Percentiles rank a stretch among this genome's conserved stretches.
Evolutionary conservation across 2,888 invertebrate species (phyloP).

Genomic region (Mycogona germanica): DNA sequence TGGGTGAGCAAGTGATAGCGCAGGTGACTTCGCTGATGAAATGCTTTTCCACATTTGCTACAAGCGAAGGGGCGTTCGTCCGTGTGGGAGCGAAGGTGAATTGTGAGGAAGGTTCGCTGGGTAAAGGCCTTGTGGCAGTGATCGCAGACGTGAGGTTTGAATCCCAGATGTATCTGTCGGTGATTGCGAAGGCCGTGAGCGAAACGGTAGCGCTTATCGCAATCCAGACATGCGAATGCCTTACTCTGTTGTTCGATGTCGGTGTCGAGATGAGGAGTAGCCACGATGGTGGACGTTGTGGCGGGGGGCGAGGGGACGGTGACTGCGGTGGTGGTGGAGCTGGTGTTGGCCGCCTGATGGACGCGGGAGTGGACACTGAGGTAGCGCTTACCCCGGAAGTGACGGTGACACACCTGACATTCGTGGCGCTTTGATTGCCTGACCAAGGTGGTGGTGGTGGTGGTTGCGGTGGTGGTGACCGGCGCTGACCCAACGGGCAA

Average conservation of each 20-base stretch:
- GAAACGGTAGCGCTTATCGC: background rate
- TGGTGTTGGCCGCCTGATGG: too few relatives aligned
- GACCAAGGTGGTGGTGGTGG: too few relatives aligned
- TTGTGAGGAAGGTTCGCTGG: constrained; percentile 26
- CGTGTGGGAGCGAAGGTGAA: constrained; percentile 30
- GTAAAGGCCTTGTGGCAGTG: constrained; percentile 17
- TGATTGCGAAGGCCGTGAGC: background rate
- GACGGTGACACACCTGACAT: too few relatives aligned
- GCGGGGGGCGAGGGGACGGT: too few relatives aligned
- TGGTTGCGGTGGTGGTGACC: too few relatives aligned
- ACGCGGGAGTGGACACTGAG: too few relatives aligned
- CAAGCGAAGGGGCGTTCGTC: constrained; percentile 26
- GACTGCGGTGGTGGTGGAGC: too few relatives aligned
- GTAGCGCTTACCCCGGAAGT: too few relatives aligned
- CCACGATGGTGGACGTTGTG: too few relatives aligned
- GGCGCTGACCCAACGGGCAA: too few relatives aligned
- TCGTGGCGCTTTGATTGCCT: too few relatives aligned
- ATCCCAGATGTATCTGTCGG: background rate
- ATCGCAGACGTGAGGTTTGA: constrained; percentile 14
- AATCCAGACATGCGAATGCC: background rate
- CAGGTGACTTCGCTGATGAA: constrained; percentile 21
- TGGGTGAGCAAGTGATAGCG: constrained; percentile 19
- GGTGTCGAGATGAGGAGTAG: too few relatives aligned
- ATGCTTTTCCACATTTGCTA: constrained; percentile 17
- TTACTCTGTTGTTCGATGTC: background rate